These are phyloP conservation scores for Montipora foliosa DNA, from an alignment of 64 coral and sea anemone species.

Conservation along the genomic window DNA sequence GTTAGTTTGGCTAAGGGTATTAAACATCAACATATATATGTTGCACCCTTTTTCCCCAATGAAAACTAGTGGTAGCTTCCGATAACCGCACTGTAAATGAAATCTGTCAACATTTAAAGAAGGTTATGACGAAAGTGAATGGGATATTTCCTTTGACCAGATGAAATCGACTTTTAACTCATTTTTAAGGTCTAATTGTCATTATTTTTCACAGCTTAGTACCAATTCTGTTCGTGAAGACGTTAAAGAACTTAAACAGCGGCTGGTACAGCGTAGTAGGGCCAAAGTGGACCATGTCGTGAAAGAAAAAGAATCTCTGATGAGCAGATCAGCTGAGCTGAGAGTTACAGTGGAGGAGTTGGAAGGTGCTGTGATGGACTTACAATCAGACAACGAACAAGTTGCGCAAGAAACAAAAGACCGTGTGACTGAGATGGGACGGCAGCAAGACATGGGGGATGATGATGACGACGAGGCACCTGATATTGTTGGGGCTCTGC, in stretches of 20 bases:
- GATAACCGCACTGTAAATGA: background rate
- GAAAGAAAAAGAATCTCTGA: constrained; percentile 78
- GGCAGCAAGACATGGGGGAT: constrained; percentile 56
- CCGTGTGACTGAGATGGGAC: constrained; percentile 79
- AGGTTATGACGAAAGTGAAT: no score
- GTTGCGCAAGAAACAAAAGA: constrained; percentile 85
- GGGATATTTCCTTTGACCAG: no score
- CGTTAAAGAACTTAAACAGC: constrained; percentile 60
- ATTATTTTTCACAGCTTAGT: constrained; percentile 55
- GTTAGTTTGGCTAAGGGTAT: no score
- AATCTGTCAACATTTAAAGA: no score
- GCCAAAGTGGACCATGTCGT: constrained; percentile 61
- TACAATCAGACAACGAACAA: constrained; percentile 92
- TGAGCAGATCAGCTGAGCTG: constrained; percentile 79
- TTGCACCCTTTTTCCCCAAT: no score
- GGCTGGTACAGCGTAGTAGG: constrained; percentile 51
- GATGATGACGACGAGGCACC: constrained; percentile 74
- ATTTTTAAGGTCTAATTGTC: no score
- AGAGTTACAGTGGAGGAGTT: constrained; percentile 80
- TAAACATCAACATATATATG: no score
- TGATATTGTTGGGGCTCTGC: constrained; percentile 72
- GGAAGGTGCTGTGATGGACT: constrained; percentile 78
- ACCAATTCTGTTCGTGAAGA: constrained; percentile 65
- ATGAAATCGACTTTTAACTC: background rate
- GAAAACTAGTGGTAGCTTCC: background rate